Evolutionary conservation across 2,797 vertebrate genomes (phyloP).

Genomic region (Phylloscopus collybita): DNA sequence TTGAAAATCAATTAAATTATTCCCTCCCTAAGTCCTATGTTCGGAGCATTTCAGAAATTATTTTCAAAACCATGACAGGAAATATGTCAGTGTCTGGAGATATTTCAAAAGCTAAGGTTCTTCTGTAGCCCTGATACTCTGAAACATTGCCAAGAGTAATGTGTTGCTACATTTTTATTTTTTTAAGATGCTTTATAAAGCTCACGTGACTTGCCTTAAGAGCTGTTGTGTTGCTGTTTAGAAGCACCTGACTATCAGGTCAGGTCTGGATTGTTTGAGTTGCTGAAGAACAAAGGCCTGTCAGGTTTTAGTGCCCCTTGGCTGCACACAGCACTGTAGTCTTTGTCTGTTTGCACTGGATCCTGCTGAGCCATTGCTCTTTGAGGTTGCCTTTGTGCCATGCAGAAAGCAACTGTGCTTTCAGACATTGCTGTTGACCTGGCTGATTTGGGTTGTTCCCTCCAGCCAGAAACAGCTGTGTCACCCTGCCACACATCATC

Average conservation of each 20-base stretch:
- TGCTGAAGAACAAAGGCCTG: conserved; percentile 9
- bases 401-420: not conserved
- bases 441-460: not conserved
- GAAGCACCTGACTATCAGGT: not conserved
- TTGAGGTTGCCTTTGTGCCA: conserved; percentile 5
- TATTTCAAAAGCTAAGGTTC: not conserved
- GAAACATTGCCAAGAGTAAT: not conserved
- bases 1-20: not conserved
- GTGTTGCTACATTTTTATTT: not conserved
- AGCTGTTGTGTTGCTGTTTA: not conserved
- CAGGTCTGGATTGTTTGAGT: conserved; percentile 3
- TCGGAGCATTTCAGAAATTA: not conserved
- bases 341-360: conserved; percentile 3
- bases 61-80: not conserved
- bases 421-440: not conserved
- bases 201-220: not conserved
- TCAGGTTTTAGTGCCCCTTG: not conserved
- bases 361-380: not conserved
- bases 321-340: not conserved
- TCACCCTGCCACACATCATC: not conserved
- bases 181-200: not conserved
- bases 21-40: not conserved
- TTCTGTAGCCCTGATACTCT: not conserved
- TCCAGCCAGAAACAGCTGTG: not conserved
- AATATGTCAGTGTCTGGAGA: not conserved